phyloP scores from a whole-genome alignment of 2,888 invertebrate species.

The Stenolophus ochropezus region DNA sequence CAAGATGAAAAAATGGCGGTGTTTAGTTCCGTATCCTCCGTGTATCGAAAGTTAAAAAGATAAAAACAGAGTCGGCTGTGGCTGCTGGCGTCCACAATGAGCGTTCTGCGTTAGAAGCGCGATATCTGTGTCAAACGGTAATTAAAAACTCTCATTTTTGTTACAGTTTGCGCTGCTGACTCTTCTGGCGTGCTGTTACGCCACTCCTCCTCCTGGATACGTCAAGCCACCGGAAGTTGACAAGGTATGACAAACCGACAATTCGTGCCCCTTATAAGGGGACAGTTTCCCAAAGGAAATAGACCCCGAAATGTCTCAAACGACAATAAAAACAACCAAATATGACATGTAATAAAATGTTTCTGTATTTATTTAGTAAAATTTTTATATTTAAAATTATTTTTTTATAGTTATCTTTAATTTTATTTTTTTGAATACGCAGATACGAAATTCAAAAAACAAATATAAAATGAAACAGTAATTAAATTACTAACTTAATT shows the following conservation, averaged over 20 bases:
- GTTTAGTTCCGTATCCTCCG: constrained; percentile 5
- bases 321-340: no score
- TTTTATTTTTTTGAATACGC: no score
- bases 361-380: no score
- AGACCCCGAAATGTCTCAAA: no score
- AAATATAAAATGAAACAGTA: no score
- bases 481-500: no score
- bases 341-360: no score
- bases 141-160: constrained; percentile 63
- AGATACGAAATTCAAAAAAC: no score
- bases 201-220: constrained; percentile 71
- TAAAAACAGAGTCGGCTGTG: constrained; percentile 5
- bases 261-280: background rate
- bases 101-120: constrained; percentile 48
- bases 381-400: no score
- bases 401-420: no score
- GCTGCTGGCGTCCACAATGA: constrained; percentile 20
- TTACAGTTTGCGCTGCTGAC: constrained; percentile 69
- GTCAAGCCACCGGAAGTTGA: constrained; percentile 70
- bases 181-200: constrained; percentile 60
- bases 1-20: background rate
- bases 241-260: constrained; percentile 71
- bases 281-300: no score
- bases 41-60: constrained; percentile 45
- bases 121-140: constrained; percentile 50